Percentiles rank a stretch among this genome's conserved stretches.
These are phyloP conservation scores for Alaudala cheleensis DNA, from an alignment of 2,113 vertebrate genomes.

Conservation along the genomic window DNA sequence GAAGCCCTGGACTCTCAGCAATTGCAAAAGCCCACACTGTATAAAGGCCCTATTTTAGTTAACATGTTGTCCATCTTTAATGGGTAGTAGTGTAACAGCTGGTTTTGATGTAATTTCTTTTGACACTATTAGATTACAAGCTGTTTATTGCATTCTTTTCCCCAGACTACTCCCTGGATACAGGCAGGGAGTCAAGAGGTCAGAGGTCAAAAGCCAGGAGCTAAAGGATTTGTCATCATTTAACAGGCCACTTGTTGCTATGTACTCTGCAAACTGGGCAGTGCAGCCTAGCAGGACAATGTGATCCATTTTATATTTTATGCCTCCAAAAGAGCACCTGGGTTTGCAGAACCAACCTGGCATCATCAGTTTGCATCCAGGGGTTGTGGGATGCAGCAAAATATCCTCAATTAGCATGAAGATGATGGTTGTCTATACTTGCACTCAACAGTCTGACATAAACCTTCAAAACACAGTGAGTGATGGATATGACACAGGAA, in stretches of 20 bases:
- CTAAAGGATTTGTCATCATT: constrained; percentile 78
- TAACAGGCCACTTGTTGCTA: constrained; percentile 75
- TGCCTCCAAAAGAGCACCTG: neutral
- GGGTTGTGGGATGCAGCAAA: neutral
- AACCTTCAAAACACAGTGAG: neutral
- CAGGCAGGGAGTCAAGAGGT: constrained; percentile 74
- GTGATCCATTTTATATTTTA: neutral
- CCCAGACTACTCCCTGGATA: constrained; percentile 73
- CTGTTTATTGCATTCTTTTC: constrained; percentile 76
- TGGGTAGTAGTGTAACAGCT: constrained; percentile 67
- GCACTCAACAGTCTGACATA: neutral
- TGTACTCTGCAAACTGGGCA: constrained; percentile 29
- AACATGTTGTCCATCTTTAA: constrained; percentile 66
- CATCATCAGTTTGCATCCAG: neutral
- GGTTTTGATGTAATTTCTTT: constrained; percentile 79
- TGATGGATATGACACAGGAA: neutral
- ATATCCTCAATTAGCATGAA: neutral
- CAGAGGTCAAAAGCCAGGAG: constrained; percentile 81
- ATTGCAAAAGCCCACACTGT: constrained; percentile 15
- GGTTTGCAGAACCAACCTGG: neutral
- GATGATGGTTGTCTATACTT: neutral
- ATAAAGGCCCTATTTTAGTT: constrained; percentile 65
- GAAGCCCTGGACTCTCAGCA: neutral
- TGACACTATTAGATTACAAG: constrained; percentile 75
- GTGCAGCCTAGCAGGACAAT: neutral